Percentiles rank a stretch among this genome's conserved stretches.
These are phyloP conservation scores for Atopsyche davidsoni DNA, from an alignment of 1,140 invertebrate species.

Conservation along the genomic window DNA sequence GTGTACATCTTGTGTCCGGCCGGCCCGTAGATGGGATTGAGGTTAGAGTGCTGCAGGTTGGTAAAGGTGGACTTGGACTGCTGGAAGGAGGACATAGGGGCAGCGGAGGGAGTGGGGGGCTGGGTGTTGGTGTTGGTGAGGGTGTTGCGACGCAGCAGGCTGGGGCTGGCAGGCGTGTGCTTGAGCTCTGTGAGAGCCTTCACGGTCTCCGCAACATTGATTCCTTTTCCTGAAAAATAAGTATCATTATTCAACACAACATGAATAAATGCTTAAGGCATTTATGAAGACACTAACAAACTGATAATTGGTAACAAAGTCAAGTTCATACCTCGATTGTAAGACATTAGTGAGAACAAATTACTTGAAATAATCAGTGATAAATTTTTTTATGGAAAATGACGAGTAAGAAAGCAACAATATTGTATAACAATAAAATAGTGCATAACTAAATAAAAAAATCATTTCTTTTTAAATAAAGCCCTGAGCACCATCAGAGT, in stretches of 20 bases:
- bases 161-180: conserved; percentile 80
- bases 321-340: no score
- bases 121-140: conserved; percentile 31
- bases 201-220: conserved; percentile 80
- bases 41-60: conserved; percentile 36
- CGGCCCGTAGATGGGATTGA: conserved; percentile 47
- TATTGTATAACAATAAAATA: no score
- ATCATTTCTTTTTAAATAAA: no score
- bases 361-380: no score
- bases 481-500: no score
- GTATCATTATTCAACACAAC: background rate
- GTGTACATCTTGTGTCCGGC: conserved; percentile 37
- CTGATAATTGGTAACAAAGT: no score
- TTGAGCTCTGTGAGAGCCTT: conserved; percentile 77
- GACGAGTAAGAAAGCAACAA: no score
- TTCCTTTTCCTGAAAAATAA: conserved; percentile 27
- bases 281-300: no score
- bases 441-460: no score
- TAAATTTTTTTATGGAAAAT: no score
- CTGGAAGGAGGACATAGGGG: conserved; percentile 48
- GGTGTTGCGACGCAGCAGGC: conserved; percentile 57
- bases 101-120: conserved; percentile 28
- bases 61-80: conserved; percentile 43
- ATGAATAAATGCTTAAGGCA: background rate
- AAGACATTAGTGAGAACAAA: no score